A percentile compares a stretch with the other conserved stretches of the same genome.
Conservation (phyloP, 2,888 invertebrate genomes). For the Perizoma affinitatum region DNA sequence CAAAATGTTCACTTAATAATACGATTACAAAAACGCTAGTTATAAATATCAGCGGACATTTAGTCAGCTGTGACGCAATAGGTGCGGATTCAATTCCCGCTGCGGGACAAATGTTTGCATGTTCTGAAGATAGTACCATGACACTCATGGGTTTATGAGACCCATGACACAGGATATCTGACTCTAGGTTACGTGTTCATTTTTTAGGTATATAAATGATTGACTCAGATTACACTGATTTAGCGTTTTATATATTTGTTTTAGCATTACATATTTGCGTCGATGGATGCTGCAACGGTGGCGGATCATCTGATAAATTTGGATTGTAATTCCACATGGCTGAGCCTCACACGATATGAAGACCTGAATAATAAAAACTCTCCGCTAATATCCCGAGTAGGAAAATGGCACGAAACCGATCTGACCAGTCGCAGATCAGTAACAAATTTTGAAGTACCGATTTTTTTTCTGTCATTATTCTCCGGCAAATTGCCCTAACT, state of each 20-base stretch:
- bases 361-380: conserved; percentile 49
- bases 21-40: no score
- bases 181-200: not conserved
- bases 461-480: no score
- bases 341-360: conserved; percentile 67
- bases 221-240: not conserved
- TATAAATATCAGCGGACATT: no score
- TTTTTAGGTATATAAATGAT: not conserved
- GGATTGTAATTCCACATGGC: conserved; percentile 70
- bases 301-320: conserved; percentile 56
- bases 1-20: no score
- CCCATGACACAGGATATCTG: no score
- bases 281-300: conserved; percentile 65
- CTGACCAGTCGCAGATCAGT: conserved; percentile 49
- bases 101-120: no score
- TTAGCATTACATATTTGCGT: conserved; percentile 69
- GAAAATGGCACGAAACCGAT: conserved; percentile 57
- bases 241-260: conserved; percentile 26
- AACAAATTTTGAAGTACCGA: conserved; percentile 58
- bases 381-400: conserved; percentile 64
- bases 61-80: no score
- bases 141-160: no score
- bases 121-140: no score
- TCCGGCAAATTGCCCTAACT: no score
- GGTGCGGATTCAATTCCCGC: no score